Evolutionary conservation across 2,888 invertebrate genomes (phyloP).

Genomic region (Macaria notata): DNA sequence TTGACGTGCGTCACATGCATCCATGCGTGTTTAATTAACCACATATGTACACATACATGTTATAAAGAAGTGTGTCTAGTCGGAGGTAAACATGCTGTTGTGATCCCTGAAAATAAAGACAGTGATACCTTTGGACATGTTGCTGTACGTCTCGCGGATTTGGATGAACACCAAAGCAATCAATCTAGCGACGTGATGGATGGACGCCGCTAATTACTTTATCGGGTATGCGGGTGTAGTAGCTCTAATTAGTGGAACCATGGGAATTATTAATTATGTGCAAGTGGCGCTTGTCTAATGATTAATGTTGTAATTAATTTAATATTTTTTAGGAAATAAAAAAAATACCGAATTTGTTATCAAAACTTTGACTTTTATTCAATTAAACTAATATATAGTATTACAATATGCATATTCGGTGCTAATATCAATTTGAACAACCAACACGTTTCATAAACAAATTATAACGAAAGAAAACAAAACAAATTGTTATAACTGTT

Average conservation of each 20-base stretch:
- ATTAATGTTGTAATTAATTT: too few relatives aligned
- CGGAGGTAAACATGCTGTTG: conserved; percentile 18
- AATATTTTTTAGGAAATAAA: too few relatives aligned
- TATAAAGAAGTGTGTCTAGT: not conserved
- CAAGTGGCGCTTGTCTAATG: conserved; percentile 41
- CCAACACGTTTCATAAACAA: too few relatives aligned
- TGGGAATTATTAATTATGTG: conserved; percentile 16
- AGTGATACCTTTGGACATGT: conserved; percentile 16
- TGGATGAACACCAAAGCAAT: conserved; percentile 25
- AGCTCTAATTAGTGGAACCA: conserved; percentile 1
- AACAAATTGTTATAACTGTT: conserved; percentile 4
- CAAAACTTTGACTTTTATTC: too few relatives aligned
- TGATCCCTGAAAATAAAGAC: conserved; percentile 18
- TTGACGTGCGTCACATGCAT: conserved; percentile 33
- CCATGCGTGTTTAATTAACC: conserved; percentile 50
- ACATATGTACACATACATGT: conserved; percentile 22
- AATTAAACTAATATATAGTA: too few relatives aligned
- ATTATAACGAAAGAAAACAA: too few relatives aligned
- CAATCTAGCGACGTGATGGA: conserved; percentile 17
- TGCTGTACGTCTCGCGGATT: conserved; percentile 8
- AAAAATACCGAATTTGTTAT: too few relatives aligned
- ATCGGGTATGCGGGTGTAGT: conserved; percentile 8
- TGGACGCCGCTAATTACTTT: conserved; percentile 16
- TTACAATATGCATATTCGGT: too few relatives aligned
- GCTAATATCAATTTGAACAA: too few relatives aligned